Evolutionary conservation across 2,888 invertebrate genomes (phyloP), one percentile per base, ranked within the genome.

Genomic region (Stenoptilia bipunctidactyla): DNA sequence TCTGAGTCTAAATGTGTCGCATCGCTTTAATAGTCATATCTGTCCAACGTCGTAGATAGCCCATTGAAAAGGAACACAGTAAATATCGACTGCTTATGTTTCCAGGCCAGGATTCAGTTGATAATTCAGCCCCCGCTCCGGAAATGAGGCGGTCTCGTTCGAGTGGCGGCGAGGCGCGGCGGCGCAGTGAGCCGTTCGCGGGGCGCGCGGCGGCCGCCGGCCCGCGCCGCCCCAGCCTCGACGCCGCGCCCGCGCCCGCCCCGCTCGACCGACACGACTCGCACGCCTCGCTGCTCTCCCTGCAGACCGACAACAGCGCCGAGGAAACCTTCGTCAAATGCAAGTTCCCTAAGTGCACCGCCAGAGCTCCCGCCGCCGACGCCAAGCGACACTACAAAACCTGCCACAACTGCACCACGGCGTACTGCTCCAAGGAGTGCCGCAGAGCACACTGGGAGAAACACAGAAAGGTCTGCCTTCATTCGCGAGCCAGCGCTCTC

Each of bases 341-440:
- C 70, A 90, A 93, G 50, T 92, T 92, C 75, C 90, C 92, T 50
- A 92, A 92, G 66, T 95, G 96, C 77, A 86, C 87, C 52, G 89
- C 91, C 42, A 87, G 89, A 42, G 87, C 92, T 37, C 88, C 88
- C 1, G 70, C 92, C 41, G 84, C 88, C 43, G 92, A 94, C 53
- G 97, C 97, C 45, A 90, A 92, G 51, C 86, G 89, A 53, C 87
- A 88, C 55, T 97, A 91, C 85, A 96, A 97, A 71, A 93, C 92
- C 54, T 96, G 96, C 74, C 96, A 96, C 83, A 97, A 97, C 71
- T 98, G 98, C 83, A 92, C 93, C 52, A 94, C 96, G 61, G 90
- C 93, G 60, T 98, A 98, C 77, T 98, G 98, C 79, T 94, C 95
- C 45, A 88, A 94, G 45, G 91, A 93, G 58, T 98, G 97, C 69